A percentile compares a stretch with the other conserved stretches of the same genome.
phyloP scores from a whole-genome alignment of 2,888 invertebrate species.

The Parapristionchus giblindavisi region DNA sequence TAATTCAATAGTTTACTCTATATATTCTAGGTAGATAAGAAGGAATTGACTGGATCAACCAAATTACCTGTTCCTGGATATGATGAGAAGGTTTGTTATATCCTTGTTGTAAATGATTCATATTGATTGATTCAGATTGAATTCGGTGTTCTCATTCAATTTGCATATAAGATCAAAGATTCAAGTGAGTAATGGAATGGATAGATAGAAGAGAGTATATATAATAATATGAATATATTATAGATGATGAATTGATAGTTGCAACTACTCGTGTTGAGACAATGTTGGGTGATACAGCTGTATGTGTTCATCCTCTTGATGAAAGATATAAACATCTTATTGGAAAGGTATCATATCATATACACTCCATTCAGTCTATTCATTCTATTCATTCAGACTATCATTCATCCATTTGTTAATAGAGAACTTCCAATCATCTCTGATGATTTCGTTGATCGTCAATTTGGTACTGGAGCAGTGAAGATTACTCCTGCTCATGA shows the following conservation, averaged over 20 bases:
- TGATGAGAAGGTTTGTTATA: constrained; percentile 76
- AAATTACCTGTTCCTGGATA: constrained; percentile 89
- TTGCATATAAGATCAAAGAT: constrained; percentile 84
- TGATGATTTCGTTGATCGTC: constrained; percentile 92
- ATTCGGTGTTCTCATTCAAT: constrained; percentile 89
- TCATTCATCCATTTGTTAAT: constrained; percentile 85
- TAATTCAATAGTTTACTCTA: neutral
- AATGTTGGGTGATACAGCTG: constrained; percentile 93
- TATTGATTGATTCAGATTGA: constrained; percentile 76
- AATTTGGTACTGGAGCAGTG: constrained; percentile 96
- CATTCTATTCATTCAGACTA: constrained; percentile 77
- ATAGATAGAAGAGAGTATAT: neutral
- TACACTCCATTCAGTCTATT: too few relatives aligned
- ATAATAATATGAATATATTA: neutral
- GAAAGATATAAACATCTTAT: constrained; percentile 76
- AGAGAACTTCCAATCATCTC: constrained; percentile 86
- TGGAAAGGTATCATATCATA: too few relatives aligned
- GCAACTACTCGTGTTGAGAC: constrained; percentile 98
- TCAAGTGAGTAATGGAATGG: constrained; percentile 43
- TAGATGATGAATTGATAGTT: constrained; percentile 84
- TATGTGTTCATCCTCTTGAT: constrained; percentile 96
- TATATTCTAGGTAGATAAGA: constrained; percentile 81
- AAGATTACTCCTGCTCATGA: constrained; percentile 99
- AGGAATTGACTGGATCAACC: constrained; percentile 86
- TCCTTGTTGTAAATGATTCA: neutral